Conservation (phyloP, 1,140 invertebrate genomes). For the Scaptomyza montana region DNA sequence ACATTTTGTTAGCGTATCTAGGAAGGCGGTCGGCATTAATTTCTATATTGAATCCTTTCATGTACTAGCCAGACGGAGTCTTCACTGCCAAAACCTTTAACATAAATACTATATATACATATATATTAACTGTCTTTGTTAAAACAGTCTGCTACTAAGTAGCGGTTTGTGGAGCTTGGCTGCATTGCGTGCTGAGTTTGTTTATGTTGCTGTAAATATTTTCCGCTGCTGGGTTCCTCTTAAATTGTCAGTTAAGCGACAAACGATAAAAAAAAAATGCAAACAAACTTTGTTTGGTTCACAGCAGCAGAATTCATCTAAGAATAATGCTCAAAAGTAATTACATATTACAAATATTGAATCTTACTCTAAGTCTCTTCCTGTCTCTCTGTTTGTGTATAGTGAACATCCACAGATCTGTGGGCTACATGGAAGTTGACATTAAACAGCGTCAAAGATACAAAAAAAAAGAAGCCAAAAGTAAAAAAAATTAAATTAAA, state of each 20-base stretch:
- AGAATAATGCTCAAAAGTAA: conserved; percentile 35
- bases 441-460: conserved; percentile 45
- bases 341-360: conserved; percentile 43
- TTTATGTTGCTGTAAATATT: conserved; percentile 41
- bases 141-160: background rate
- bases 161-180: background rate
- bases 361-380: background rate
- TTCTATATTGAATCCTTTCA: conserved; percentile 76
- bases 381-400: background rate
- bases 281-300: conserved; percentile 10
- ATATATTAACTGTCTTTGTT: too few species aligned
- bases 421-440: conserved; percentile 44
- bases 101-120: background rate
- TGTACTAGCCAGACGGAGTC: conserved; percentile 30
- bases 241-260: conserved; percentile 73
- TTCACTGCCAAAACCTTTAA: conserved; percentile 2
- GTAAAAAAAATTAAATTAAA: conserved; percentile 64
- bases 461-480: conserved; percentile 36
- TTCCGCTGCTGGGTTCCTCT: conserved; percentile 35
- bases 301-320: conserved; percentile 31
- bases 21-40: conserved; percentile 68
- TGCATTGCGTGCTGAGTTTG: conserved; percentile 49
- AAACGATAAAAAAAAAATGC: conserved; percentile 41
- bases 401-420: conserved; percentile 26
- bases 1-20: conserved; percentile 27